Percentiles rank a stretch among this genome's conserved stretches.
phyloP scores from a whole-genome alignment of 2,888 invertebrate species.

The Chouioia cunea region DNA sequence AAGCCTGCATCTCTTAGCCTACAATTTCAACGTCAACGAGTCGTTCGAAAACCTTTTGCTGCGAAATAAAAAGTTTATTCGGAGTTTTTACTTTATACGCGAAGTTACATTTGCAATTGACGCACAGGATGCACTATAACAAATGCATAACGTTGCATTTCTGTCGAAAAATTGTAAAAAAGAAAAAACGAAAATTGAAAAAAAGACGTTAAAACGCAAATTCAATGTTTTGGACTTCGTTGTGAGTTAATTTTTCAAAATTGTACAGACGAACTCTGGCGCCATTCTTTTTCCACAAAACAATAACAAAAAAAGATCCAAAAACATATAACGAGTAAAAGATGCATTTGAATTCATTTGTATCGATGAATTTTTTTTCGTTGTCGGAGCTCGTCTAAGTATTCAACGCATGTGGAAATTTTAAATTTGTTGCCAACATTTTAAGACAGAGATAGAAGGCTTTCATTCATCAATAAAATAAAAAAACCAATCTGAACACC shows the following conservation, averaged over 20 bases:
- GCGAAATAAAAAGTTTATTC: slow-evolving; percentile 18
- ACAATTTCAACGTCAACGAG: slow-evolving; percentile 30
- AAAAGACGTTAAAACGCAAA: slow-evolving; percentile 38
- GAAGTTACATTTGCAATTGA: slow-evolving; percentile 38
- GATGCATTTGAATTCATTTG: slow-evolving; percentile 35
- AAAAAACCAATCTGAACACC: slow-evolving; percentile 38
- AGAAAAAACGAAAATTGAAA: slow-evolving; percentile 31
- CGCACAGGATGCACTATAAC: slow-evolving; percentile 35
- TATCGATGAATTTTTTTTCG: slow-evolving; percentile 8
- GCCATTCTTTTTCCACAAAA: slow-evolving; percentile 14
- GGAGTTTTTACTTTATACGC: slow-evolving; percentile 36
- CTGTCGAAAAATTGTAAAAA: slow-evolving; percentile 26
- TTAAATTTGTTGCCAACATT: slow-evolving; percentile 35
- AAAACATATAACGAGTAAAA: slow-evolving; percentile 15
- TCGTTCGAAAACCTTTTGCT: slow-evolving; percentile 6
- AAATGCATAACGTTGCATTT: slow-evolving; percentile 22
- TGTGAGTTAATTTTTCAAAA: slow-evolving; percentile 36
- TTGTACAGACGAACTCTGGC: slow-evolving; percentile 42
- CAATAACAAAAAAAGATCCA: slow-evolving; percentile 8
- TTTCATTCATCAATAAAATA: slow-evolving; percentile 46
- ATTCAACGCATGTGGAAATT: slow-evolving; percentile 44
- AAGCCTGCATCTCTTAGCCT: slow-evolving; percentile 47
- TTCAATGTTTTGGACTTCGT: slow-evolving; percentile 40
- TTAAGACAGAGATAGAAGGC: slow-evolving; percentile 44
- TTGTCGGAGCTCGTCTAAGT: slow-evolving; percentile 40